Evolutionary conservation across 1,140 invertebrate species (phyloP), one percentile per base, ranked within the genome.

Genomic region (Cotesia chilonis): DNA sequence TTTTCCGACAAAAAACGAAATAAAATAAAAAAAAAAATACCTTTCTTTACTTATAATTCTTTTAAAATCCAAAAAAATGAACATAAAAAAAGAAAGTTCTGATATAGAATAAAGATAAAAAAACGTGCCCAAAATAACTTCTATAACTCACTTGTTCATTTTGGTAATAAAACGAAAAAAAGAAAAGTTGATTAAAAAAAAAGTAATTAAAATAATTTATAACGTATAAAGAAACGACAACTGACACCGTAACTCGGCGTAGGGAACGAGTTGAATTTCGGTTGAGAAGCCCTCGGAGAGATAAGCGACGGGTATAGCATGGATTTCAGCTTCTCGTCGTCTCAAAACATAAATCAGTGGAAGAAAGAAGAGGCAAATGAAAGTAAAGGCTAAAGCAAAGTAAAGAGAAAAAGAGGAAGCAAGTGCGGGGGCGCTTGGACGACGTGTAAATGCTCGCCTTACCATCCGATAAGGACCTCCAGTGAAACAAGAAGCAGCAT

Each of bases 401-500:
- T 28, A 28, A 70, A 70, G 37, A 74, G 36, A 69, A 73, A 69
- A 70, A 37, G 60, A 74, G 55, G 57, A 68, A 68, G 64, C 65
- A 36, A 51, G 65, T 72, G 74, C 74, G 70, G 74, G 74, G 70
- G 74, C 70, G 74, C 66, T 35, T 41, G 59, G 70, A 67, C 36
- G 61, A 75, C 74, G 70, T 75, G 74, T 75, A 75, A 75, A 75
- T 75, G 70, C 74, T 75, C 70, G 74, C 74, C 66, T 72, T 75
- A 72, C 74, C 60, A 75, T 75, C 74, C 70, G 70, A 75, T 72
- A 75, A 66, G 66, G 54, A 60, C 47, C 28, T 68, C 47, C 55
- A 71, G 51, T 38, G 52, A 64, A 71, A 55, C 60, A 41, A 71
- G 63, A 59, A 36, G n/a, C 54, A 68, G 17, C 54, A 52, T 66